Evolutionary conservation across 2,113 vertebrate species (phyloP).

Genomic region (Nipponia nippon): DNA sequence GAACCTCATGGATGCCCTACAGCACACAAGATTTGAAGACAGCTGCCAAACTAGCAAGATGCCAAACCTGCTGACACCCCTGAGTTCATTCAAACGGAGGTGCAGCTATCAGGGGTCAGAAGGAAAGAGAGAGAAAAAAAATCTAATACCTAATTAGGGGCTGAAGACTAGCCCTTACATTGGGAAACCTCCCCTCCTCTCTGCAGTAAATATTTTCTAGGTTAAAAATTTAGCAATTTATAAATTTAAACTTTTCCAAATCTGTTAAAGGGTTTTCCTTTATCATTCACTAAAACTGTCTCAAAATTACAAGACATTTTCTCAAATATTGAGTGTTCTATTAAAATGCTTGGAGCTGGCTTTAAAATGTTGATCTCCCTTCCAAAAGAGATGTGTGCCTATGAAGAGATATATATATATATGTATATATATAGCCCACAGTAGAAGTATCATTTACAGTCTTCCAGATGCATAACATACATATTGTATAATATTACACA

Average conservation of each 20-base stretch:
- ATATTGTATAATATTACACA: not conserved
- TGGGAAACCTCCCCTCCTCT: not conserved
- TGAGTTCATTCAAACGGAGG: not conserved
- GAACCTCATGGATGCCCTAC: not conserved
- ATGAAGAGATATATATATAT: not conserved
- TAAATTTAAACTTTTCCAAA: not conserved
- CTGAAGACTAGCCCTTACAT: not conserved
- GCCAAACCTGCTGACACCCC: not conserved
- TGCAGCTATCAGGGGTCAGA: not conserved
- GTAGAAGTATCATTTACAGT: not conserved
- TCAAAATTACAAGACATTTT: not conserved
- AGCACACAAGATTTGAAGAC: not conserved
- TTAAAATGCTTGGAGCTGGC: not conserved
- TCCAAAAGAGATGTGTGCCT: not conserved
- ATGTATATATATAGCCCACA: not conserved
- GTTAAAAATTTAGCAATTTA: not conserved
- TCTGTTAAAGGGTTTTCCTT: not conserved
- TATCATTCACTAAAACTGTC: not conserved
- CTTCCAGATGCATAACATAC: not conserved
- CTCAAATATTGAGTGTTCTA: not conserved
- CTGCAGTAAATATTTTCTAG: not conserved
- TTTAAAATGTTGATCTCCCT: not conserved
- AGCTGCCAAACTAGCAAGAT: not conserved
- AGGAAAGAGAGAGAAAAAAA: not conserved
- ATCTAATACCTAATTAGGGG: not conserved